phyloP scores from a whole-genome alignment of 2,113 vertebrate species.

The Clarias macrocephalus region DNA sequence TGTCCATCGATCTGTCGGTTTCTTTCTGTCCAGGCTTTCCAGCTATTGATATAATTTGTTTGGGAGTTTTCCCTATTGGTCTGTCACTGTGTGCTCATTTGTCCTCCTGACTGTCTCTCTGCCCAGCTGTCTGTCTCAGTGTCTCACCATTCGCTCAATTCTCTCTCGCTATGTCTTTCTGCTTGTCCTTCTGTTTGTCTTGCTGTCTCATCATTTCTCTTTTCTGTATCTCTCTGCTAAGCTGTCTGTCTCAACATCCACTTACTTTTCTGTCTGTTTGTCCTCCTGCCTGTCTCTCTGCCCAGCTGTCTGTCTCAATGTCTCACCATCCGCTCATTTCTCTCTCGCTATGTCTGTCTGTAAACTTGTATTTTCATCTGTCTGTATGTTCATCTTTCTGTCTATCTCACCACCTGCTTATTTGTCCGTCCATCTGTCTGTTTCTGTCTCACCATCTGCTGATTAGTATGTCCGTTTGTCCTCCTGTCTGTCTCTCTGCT shows the following conservation, averaged over 20 bases:
- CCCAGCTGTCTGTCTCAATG: not conserved
- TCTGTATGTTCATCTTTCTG: not conserved
- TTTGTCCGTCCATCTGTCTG: not conserved
- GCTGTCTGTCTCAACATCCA: not conserved
- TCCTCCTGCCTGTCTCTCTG: not conserved
- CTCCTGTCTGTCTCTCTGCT: not conserved
- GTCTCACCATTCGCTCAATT: not conserved
- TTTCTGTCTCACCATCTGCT: not conserved
- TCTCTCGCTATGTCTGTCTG: not conserved
- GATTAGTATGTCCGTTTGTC: not conserved
- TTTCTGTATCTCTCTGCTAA: not conserved
- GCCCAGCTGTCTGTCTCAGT: not conserved
- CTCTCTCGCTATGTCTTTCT: not conserved
- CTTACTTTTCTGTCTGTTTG: not conserved
- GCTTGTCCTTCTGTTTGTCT: not conserved
- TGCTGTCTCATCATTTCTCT: not conserved
- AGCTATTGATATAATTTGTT: not conserved
- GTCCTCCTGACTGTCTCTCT: not conserved
- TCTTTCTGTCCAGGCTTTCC: not conserved
- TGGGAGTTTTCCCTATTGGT: not conserved
- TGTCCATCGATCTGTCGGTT: not conserved
- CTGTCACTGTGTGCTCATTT: not conserved
- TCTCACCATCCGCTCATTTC: too few relatives aligned
- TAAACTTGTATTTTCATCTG: not conserved
- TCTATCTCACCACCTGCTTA: not conserved